A percentile compares a stretch with the other conserved stretches of the same genome.
These are phyloP conservation scores for Pocillopora meandrina DNA, from an alignment of 92 coral and sea anemone genomes.

Conservation along the genomic window DNA sequence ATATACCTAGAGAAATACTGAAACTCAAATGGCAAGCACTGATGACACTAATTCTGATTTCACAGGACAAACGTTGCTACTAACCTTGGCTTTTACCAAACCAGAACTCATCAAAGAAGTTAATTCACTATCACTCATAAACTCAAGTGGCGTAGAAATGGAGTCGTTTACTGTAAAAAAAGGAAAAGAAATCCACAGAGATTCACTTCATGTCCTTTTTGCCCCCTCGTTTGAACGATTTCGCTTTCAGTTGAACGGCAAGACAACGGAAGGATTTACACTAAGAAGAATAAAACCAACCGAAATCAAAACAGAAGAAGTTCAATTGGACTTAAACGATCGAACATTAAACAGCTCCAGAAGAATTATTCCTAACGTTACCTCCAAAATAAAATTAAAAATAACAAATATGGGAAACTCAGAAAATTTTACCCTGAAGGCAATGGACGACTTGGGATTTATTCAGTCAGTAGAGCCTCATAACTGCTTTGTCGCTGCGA, in stretches of 20 bases:
- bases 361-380: constrained; percentile 29
- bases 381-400: constrained; percentile 16
- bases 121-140: constrained; percentile 29
- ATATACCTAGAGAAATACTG: too few relatives aligned
- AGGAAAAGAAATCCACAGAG: constrained; percentile 51
- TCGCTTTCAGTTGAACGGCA: constrained; percentile 44
- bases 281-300: constrained; percentile 46
- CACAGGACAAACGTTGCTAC: constrained; percentile 39
- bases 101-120: constrained; percentile 42
- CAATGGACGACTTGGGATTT: constrained; percentile 54
- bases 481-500: constrained; percentile 2
- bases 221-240: constrained; percentile 43
- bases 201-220: constrained; percentile 27
- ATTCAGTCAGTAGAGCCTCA: constrained; percentile 24
- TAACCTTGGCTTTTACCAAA: constrained; percentile 38
- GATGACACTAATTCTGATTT: neutral
- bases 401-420: constrained; percentile 40
- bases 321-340: constrained; percentile 15
- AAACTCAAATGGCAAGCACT: too few relatives aligned
- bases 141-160: constrained; percentile 36
- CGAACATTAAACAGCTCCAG: neutral
- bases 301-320: constrained; percentile 22
- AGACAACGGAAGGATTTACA: constrained; percentile 19
- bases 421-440: constrained; percentile 27
- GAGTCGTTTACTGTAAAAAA: constrained; percentile 50